Evolutionary conservation across 2,888 invertebrate species (phyloP), one percentile per base, ranked within the genome.

Genomic region (Scaptomyza polygonia): DNA sequence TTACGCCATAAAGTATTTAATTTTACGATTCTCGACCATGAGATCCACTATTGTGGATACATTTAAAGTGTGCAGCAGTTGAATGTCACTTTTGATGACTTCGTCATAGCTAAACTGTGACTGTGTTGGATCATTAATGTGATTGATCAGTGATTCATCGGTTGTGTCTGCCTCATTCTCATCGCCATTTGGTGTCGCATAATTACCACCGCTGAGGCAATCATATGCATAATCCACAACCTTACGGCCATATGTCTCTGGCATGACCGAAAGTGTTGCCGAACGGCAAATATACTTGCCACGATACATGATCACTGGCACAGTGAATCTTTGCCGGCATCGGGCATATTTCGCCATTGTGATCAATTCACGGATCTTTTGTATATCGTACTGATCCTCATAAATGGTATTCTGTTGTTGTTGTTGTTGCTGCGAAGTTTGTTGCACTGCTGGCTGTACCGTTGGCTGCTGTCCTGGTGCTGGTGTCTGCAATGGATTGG

Each of bases 21-120:
- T 95, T 92, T 96, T 96, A 86, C 95, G 95, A 88, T 96, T 95
- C 89, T 96, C 96, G 8, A 96, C 96, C 96, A 96, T 96, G 55
- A 96, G 93, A 91, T 96, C 96, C 69, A 95, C 93, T 80, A 96
- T 96, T 52, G 94, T 95, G 56, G 93, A 93, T 14, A 96, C 95
- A 80, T 95, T 94, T 32, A 96, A 93, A 18, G 93, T 93, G 89
- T 95, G 95, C 34, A 96, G 91, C 45, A 96, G 91, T 77, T 94
- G 93, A 54, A 96, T 95, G 88, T 96, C 96, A 54, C 88, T 90
- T 63, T 88, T 89, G 51, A 91, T 90, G 34, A 89, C 90, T 74
- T 91, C 91, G 16, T 88, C 88, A 58, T 91, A 91, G 34, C 90
- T 88, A 56, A 91, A 91, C 21, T 84, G 89, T 12, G 84, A 80